phyloP scores from a whole-genome alignment of 2,888 invertebrate genomes.

The Tetheella fluctuosa region DNA sequence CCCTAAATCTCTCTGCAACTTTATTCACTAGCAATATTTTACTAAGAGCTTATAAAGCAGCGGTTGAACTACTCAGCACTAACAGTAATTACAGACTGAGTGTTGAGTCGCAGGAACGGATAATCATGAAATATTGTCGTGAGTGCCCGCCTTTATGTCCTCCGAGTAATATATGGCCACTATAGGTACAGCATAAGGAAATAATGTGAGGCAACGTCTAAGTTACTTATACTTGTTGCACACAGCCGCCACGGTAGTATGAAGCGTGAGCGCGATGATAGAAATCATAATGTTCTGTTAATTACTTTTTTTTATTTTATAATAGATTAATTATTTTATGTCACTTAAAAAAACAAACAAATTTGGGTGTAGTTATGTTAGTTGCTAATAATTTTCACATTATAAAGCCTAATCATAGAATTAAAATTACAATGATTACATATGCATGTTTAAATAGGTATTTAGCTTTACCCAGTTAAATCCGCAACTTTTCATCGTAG shows the following conservation, averaged over 20 bases:
- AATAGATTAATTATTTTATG: no score
- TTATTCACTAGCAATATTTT: slow-evolving; percentile 21
- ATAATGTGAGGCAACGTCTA: not conserved
- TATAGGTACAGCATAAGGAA: slow-evolving; percentile 10
- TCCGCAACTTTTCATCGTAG: no score
- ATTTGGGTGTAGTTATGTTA: no score
- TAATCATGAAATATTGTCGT: slow-evolving; percentile 51
- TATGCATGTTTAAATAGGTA: no score
- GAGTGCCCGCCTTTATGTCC: slow-evolving; percentile 27
- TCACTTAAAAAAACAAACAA: no score
- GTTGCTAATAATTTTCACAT: no score
- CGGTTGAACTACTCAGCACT: slow-evolving; percentile 31
- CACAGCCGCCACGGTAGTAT: not conserved
- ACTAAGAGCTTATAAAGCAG: slow-evolving; percentile 36
- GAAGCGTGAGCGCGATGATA: not conserved
- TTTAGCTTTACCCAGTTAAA: no score
- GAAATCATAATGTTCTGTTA: no score
- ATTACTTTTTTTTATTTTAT: no score
- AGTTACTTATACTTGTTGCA: not conserved
- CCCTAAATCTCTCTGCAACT: slow-evolving; percentile 11
- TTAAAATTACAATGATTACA: no score
- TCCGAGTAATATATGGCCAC: slow-evolving; percentile 25
- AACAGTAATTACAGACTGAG: slow-evolving; percentile 37
- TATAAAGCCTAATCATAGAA: no score
- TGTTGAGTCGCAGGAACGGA: slow-evolving; percentile 34